These are phyloP conservation scores for Anorthoa munda DNA, from an alignment of 2,888 invertebrate species.

Conservation along the genomic window DNA sequence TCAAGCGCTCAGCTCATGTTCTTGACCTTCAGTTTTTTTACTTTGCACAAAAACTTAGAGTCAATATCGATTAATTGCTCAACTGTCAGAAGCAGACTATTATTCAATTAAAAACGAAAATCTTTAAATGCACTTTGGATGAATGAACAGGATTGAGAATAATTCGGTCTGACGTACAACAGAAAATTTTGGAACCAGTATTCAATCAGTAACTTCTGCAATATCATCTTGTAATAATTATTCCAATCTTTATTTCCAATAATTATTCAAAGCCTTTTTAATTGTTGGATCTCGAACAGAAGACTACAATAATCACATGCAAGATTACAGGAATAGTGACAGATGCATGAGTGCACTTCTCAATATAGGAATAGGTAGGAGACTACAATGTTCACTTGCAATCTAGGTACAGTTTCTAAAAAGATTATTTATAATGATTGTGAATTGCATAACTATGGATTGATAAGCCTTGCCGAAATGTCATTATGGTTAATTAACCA, in stretches of 20 bases:
- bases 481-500: too few relatives aligned
- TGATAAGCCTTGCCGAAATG: too few relatives aligned
- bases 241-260: too few relatives aligned
- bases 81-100: conserved; percentile 18
- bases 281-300: neutral
- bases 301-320: neutral
- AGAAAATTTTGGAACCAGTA: neutral
- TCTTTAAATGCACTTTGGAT: conserved; percentile 14
- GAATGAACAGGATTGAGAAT: conserved; percentile 30
- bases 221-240: neutral
- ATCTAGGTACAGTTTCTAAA: neutral
- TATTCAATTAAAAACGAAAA: conserved; percentile 31
- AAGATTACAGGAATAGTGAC: neutral
- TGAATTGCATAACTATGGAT: too few relatives aligned
- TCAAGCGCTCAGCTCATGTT: conserved; percentile 33
- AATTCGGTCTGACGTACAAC: neutral
- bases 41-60: conserved; percentile 40
- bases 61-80: conserved; percentile 54
- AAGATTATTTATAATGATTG: too few relatives aligned
- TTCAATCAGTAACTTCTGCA: conserved; percentile 10
- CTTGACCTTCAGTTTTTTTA: conserved; percentile 53
- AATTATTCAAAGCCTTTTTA: neutral
- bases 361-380: too few relatives aligned
- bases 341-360: too few relatives aligned
- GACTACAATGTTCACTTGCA: neutral